These are phyloP conservation scores for Limnephilus rhombicus DNA, from an alignment of 2,888 invertebrate genomes.

Conservation along the genomic window DNA sequence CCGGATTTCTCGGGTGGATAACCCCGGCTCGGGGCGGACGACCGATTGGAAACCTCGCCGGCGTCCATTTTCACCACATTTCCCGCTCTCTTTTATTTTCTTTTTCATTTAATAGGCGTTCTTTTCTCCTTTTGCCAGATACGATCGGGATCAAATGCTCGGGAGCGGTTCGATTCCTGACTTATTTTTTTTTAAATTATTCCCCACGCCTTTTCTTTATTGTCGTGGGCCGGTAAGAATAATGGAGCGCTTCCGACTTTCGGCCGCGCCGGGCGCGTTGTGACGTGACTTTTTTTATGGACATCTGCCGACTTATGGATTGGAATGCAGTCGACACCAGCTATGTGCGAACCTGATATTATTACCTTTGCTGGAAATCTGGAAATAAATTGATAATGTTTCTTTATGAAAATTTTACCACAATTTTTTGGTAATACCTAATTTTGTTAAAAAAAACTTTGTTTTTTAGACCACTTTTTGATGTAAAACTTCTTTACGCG, in stretches of 20 bases:
- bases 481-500: too few species aligned
- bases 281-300: not conserved
- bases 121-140: slow-evolving; percentile 51
- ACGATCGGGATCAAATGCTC: slow-evolving; percentile 54
- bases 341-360: not conserved
- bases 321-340: not conserved
- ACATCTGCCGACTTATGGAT: not conserved
- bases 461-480: too few species aligned
- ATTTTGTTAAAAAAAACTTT: too few species aligned
- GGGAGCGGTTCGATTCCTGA: slow-evolving; percentile 49
- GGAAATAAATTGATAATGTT: too few species aligned
- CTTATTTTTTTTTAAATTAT: slow-evolving; percentile 12
- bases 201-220: slow-evolving; percentile 14
- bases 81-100: slow-evolving; percentile 60
- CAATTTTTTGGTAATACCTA: too few species aligned
- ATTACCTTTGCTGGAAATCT: not conserved
- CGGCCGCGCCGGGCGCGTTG: not conserved
- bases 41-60: slow-evolving; percentile 51
- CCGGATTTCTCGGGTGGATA: slow-evolving; percentile 32
- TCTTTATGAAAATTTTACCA: too few species aligned
- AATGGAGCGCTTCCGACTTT: not conserved
- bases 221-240: slow-evolving; percentile 9
- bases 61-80: slow-evolving; percentile 64
- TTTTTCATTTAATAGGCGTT: slow-evolving; percentile 60
- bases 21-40: slow-evolving; percentile 41